phyloP scores from a whole-genome alignment of 64 coral and sea anemone species.

The Trachythela sp. region DNA sequence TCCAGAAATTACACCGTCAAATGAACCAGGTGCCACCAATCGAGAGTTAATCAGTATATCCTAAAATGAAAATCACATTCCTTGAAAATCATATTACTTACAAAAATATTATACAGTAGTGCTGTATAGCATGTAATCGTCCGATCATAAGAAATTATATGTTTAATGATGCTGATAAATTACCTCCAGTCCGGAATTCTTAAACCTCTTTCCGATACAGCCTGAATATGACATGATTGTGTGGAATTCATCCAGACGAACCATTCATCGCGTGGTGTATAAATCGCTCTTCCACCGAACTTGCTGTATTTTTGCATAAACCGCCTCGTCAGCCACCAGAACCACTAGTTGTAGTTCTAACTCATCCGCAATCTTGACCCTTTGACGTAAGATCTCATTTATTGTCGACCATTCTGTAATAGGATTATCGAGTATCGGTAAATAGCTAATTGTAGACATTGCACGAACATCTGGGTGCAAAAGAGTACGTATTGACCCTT shows the following conservation, averaged over 20 bases:
- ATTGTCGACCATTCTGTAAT: constrained; percentile 8
- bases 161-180: not conserved
- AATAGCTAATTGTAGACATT: not conserved
- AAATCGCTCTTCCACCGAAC: constrained; percentile 2
- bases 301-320: not conserved
- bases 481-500: not conserved
- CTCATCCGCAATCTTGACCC: not conserved
- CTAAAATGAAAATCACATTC: not conserved
- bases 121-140: not conserved
- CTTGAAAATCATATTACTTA: not conserved
- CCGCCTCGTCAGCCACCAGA: too few relatives aligned
- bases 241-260: not conserved
- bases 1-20: not conserved
- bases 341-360: not conserved
- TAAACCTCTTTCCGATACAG: not conserved
- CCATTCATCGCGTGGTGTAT: not conserved
- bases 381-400: constrained; percentile 13
- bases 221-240: not conserved
- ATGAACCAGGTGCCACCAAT: not conserved
- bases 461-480: not conserved
- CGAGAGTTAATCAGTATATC: not conserved
- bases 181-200: constrained; percentile 3
- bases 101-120: not conserved
- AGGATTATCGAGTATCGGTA: constrained; percentile 11
- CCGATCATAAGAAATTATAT: not conserved